Base-by-base conservation (phyloP, 2,888 invertebrate genomes). In the Druceiella hillmani region DNA sequence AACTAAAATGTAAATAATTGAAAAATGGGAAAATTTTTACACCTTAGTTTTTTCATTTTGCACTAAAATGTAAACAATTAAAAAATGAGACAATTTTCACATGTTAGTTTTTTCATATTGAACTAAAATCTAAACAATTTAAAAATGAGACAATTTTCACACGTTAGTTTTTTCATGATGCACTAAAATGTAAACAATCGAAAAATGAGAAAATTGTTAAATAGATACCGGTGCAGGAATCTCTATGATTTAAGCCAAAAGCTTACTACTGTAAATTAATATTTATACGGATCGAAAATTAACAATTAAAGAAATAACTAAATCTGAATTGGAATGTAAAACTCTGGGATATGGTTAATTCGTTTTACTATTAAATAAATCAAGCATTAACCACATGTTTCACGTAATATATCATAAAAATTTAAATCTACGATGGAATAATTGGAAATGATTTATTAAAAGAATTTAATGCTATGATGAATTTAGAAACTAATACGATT, bases 161-260 rank as follows among this genome's bases (percentile, higher is more conserved):
- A n/a, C n/a, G n/a, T n/a, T n/a, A n/a, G n/a, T n/a, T n/a, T n/a
- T n/a, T n/a, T n/a, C n/a, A n/a, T n/a, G n/a, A n/a, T n/a, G n/a
- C n/a, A n/a, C n/a, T n/a, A n/a, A n/a, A n/a, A n/a, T n/a, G n/a
- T n/a, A n/a, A n/a, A n/a, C n/a, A n/a, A n/a, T n/a, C n/a, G n/a
- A n/a, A n/a, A n/a, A n/a, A n/a, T n/a, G n/a, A n/a, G n/a, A n/a
- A n/a, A n/a, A 9, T 27, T 11, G 12, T 11, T 9, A 7, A 27
- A 27, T 27, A 14, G 27, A 27, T 11, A 27, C 27, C 3, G 27
- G 27, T 11, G 27, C 27, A 11, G 15, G n/a, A 7, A 27, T 27
- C 7, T 27, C 27, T 27, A 27, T 27, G 3, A 6, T 27, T 3
- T 15, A 11, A 10, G 3, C 27, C 9, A 15, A 27, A 6, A 7